These are phyloP conservation scores for Elachura formosa DNA, from an alignment of 2,113 vertebrate genomes.

Conservation along the genomic window DNA sequence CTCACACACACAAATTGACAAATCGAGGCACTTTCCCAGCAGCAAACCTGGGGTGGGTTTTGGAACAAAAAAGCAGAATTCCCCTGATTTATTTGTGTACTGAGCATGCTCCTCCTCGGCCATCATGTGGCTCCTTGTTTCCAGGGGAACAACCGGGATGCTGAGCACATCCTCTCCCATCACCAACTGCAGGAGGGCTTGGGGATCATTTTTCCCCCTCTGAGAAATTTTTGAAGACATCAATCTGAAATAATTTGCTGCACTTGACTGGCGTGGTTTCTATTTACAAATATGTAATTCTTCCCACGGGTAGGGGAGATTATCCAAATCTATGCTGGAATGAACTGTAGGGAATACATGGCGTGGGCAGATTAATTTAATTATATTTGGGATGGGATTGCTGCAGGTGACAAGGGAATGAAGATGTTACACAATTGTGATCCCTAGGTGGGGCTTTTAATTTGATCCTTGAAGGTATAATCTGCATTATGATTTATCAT, in stretches of 20 bases:
- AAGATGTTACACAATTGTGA: neutral
- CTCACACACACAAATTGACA: slow-evolving; percentile 27
- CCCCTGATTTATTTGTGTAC: slow-evolving; percentile 69
- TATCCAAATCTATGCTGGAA: neutral
- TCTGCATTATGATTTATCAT: neutral
- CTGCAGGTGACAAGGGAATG: neutral
- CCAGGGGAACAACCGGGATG: slow-evolving; percentile 63
- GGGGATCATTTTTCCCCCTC: too few relatives aligned
- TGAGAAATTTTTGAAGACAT: neutral
- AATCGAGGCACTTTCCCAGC: slow-evolving; percentile 64
- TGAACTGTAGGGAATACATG: neutral
- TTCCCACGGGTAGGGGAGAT: neutral
- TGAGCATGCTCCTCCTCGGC: slow-evolving; percentile 67
- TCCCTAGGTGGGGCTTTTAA: neutral
- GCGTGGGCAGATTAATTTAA: neutral
- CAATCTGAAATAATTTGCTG: neutral
- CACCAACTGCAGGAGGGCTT: neutral
- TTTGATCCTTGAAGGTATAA: neutral
- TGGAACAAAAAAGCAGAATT: slow-evolving; percentile 71
- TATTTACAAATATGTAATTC: neutral
- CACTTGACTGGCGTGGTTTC: neutral
- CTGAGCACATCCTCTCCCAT: slow-evolving; percentile 11
- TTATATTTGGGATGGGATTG: neutral
- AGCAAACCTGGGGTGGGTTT: slow-evolving; percentile 63
- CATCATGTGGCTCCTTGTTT: slow-evolving; percentile 53